A percentile compares a stretch with the other conserved stretches of the same genome.
Evolutionary conservation across 2,113 vertebrate species (phyloP).

Genomic region (Gymnocephalus cernua): DNA sequence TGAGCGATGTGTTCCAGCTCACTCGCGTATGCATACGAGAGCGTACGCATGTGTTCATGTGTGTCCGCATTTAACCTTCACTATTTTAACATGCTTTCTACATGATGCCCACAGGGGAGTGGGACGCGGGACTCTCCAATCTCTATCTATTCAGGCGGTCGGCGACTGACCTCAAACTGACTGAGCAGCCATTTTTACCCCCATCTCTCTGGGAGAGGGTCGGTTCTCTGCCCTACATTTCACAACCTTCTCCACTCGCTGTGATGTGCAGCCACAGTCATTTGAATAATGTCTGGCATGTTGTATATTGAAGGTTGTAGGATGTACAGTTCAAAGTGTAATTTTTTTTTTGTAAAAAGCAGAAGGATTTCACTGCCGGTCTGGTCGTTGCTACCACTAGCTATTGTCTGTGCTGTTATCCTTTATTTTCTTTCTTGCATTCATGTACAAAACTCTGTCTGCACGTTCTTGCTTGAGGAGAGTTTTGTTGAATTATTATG

Average conservation of each 20-base stretch:
- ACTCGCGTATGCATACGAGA: neutral
- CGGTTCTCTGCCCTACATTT: slow-evolving; percentile 50
- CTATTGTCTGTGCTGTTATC: neutral
- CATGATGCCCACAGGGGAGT: slow-evolving; percentile 24
- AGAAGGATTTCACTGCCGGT: neutral
- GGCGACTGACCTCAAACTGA: slow-evolving; percentile 67
- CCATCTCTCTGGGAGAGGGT: slow-evolving; percentile 29
- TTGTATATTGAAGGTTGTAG: slow-evolving; percentile 25
- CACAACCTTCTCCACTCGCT: slow-evolving; percentile 2
- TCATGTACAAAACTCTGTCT: neutral
- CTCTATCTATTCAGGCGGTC: slow-evolving; percentile 51
- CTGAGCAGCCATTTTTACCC: slow-evolving; percentile 47
- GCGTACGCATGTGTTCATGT: slow-evolving; percentile 6
- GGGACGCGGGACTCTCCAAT: slow-evolving; percentile 20
- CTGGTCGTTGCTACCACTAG: neutral
- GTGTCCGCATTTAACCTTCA: slow-evolving; percentile 59
- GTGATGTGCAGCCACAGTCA: neutral
- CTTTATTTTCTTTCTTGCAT: neutral
- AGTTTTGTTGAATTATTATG: neutral
- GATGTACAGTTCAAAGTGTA: slow-evolving; percentile 14
- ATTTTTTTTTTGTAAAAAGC: slow-evolving; percentile 6
- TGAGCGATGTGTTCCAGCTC: slow-evolving; percentile 1
- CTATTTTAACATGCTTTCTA: slow-evolving; percentile 48
- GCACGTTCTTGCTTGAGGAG: neutral
- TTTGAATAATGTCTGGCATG: slow-evolving; percentile 24